Evolutionary conservation across 2,888 invertebrate genomes (phyloP), one percentile per base, ranked within the genome.

Genomic region (Heliconius ethilla): DNA sequence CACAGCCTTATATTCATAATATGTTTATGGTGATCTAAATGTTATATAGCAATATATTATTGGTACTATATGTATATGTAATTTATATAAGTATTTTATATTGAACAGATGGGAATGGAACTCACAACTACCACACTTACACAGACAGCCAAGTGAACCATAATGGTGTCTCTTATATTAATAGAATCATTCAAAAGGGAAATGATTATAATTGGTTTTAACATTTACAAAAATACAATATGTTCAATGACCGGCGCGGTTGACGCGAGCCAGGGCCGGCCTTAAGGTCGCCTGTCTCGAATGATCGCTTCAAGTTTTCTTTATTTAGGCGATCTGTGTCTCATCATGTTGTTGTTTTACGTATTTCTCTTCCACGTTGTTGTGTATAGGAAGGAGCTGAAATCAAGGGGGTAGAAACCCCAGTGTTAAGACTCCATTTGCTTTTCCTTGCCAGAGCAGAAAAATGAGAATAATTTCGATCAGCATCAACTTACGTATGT

Each of bases 241-340:
- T 75, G 75, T 69, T 45, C 59, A 69, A 11, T 69, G 75, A 69
- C 62, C 75, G 69, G 59, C 69, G 59, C 75, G 27, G 27, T 37
- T 75, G 69, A 33, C 55, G 55, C 67, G 67, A 67, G 67, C 59
- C 69, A 59, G 37, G 75, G 75, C 65, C 67, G 37, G 67, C 13
- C 51, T 33, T 67, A 69, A 75, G 67, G 74, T 65, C 74, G 63
- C 74, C 74, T 65, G 74, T 63, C 74, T 65, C 65, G 65, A 74
- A 45, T 63, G 63, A 74, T 65, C 74, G 29, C n/a, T 55, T 45
- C 59, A 59, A 4, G 55, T 72, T 59, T 72, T 59, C n/a, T 72
- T 59, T 37, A 72, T 33, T 59, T 59, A 59, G 55, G n/a, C 9
- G 72, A 33, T 59, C 3, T n/a, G 37, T 0, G 25, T 25, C 40